phyloP scores from a whole-genome alignment of 1,140 invertebrate genomes.

The Lepidurus packardi region DNA sequence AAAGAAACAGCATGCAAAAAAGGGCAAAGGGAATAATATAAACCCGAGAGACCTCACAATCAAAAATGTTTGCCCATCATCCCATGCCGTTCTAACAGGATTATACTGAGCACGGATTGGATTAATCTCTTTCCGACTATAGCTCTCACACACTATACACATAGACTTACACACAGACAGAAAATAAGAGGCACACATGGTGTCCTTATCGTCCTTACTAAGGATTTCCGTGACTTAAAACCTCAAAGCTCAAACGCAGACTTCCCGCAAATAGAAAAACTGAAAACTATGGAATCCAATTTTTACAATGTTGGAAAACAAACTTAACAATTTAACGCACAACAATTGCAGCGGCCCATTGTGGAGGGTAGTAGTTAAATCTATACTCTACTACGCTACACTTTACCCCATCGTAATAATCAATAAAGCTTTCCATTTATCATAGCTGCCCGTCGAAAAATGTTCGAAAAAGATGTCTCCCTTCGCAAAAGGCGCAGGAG shows the following conservation, averaged over 20 bases:
- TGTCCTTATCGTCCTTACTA: not conserved
- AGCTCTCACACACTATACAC: not conserved
- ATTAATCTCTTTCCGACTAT: not conserved
- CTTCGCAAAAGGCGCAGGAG: not conserved
- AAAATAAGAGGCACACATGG: not conserved
- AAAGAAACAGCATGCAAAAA: not conserved
- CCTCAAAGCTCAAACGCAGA: not conserved
- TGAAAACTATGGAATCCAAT: no score
- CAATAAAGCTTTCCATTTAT: conserved; percentile 15
- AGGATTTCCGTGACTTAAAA: not conserved
- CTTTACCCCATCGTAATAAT: not conserved
- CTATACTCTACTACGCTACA: no score
- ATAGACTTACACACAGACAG: not conserved
- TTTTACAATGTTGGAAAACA: no score
- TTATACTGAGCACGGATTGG: conserved; percentile 19
- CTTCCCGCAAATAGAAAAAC: not conserved
- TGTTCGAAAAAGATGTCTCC: not conserved
- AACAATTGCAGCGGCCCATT: no score
- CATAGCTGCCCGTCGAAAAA: not conserved
- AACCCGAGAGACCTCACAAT: not conserved
- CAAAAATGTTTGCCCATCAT: not conserved
- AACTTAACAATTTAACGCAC: no score
- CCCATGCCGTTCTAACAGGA: conserved; percentile 9
- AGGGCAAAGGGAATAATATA: not conserved
- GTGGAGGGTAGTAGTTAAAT: no score